phyloP scores from a whole-genome alignment of 2,888 invertebrate genomes.

The Notocelia uddmanniana region DNA sequence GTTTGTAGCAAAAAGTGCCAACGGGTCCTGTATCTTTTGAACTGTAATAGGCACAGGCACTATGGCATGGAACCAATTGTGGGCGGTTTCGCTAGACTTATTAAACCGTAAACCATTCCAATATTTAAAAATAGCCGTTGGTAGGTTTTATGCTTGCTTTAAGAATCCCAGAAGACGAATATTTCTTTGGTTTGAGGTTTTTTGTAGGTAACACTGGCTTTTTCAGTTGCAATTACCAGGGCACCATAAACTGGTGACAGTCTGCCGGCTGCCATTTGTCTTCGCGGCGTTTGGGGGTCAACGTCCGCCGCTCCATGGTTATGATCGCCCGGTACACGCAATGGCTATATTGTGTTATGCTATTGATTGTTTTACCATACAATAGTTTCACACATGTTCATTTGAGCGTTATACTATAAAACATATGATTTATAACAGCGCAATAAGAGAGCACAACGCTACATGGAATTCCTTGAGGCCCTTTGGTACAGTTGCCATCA shows the following conservation, averaged over 20 bases:
- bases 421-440: no score
- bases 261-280: constrained; percentile 20
- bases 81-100: neutral
- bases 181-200: neutral
- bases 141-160: no score
- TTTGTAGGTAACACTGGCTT: neutral
- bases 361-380: constrained; percentile 25
- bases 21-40: neutral
- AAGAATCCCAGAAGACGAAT: no score
- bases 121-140: neutral
- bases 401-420: no score
- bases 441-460: no score
- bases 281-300: constrained; percentile 40
- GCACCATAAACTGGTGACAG: constrained; percentile 19
- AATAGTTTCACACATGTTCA: no score
- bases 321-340: constrained; percentile 37
- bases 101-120: neutral
- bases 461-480: no score
- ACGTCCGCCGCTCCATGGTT: constrained; percentile 28
- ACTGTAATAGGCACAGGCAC: no score
- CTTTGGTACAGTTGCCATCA: no score
- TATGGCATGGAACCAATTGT: no score
- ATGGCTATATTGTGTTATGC: constrained; percentile 21
- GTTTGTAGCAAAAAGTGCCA: neutral
- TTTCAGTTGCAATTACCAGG: constrained; percentile 9